Conservation (phyloP, 2,797 vertebrate species). For the Delichon dasypus region DNA sequence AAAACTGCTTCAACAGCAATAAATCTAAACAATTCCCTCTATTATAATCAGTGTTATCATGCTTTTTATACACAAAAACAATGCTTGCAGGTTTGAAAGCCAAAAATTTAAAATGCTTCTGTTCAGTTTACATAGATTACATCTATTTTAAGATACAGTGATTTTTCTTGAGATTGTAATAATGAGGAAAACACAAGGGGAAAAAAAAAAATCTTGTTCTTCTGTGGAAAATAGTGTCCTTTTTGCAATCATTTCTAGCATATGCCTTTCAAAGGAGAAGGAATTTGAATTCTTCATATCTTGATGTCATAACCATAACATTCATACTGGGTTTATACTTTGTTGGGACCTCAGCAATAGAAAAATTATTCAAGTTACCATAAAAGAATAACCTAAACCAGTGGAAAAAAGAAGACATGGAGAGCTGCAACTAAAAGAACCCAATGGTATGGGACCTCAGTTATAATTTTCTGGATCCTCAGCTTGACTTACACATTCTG, state of each 20-base stretch:
- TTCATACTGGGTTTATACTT: not conserved
- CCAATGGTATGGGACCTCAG: not conserved
- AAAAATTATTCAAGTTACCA: not conserved
- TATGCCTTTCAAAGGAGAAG: not conserved
- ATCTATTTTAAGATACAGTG: not conserved
- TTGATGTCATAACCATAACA: not conserved
- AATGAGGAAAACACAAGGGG: not conserved
- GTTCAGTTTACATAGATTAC: not conserved
- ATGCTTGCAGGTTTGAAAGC: not conserved
- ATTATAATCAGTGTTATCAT: constrained; percentile 1
- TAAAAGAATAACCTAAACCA: not conserved
- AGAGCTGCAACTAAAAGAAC: not conserved
- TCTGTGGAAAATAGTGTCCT: not conserved
- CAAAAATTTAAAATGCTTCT: not conserved
- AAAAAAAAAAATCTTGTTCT: not conserved
- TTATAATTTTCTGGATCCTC: not conserved
- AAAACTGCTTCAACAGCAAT: constrained; percentile 36
- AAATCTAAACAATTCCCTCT: constrained; percentile 6
- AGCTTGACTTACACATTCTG: not conserved
- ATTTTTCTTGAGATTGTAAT: not conserved
- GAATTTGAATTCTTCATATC: not conserved
- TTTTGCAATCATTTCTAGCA: not conserved
- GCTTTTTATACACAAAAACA: not conserved
- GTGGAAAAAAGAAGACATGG: not conserved
- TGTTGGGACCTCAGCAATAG: not conserved